Evolutionary conservation across 2,113 vertebrate genomes (phyloP).

Genomic region (Chunga burmeisteri): DNA sequence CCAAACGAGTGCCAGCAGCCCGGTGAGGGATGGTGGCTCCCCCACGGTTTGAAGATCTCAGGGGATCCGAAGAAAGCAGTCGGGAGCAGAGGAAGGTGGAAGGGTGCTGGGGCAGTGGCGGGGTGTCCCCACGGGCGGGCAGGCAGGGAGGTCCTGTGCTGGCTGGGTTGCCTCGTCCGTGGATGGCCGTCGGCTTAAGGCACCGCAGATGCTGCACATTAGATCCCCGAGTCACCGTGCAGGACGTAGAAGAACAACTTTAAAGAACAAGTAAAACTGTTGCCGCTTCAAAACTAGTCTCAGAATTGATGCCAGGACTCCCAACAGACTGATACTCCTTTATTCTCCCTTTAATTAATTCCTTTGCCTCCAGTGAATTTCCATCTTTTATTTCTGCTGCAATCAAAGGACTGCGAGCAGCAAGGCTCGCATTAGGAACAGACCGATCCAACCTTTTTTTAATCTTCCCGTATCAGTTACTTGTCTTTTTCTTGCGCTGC

Average conservation of each 20-base stretch:
- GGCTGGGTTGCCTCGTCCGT: fast-evolving
- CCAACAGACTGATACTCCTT: slow-evolving; percentile 48
- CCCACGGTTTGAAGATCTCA: fast-evolving
- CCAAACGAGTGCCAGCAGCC: background rate
- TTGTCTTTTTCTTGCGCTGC: background rate
- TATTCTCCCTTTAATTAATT: slow-evolving; percentile 60
- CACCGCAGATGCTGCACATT: background rate
- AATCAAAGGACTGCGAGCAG: slow-evolving; percentile 22
- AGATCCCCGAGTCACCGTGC: background rate
- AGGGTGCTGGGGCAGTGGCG: background rate
- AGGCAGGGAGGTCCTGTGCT: background rate
- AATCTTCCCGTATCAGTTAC: background rate
- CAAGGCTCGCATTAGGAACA: slow-evolving; percentile 12
- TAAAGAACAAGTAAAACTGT: background rate
- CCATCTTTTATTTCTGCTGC: slow-evolving; percentile 10
- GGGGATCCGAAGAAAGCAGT: fast-evolving
- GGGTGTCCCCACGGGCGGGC: background rate
- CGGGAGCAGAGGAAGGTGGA: background rate
- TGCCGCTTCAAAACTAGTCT: slow-evolving; percentile 28
- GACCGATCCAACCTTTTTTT: background rate
- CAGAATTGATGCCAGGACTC: slow-evolving; percentile 54
- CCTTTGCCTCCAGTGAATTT: slow-evolving; percentile 55
- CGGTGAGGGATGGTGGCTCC: fast-evolving
- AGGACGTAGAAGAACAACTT: background rate
- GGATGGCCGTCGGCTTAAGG: fast-evolving